phyloP scores from a whole-genome alignment of 2,888 invertebrate genomes.

The Cyclophora albipunctata region DNA sequence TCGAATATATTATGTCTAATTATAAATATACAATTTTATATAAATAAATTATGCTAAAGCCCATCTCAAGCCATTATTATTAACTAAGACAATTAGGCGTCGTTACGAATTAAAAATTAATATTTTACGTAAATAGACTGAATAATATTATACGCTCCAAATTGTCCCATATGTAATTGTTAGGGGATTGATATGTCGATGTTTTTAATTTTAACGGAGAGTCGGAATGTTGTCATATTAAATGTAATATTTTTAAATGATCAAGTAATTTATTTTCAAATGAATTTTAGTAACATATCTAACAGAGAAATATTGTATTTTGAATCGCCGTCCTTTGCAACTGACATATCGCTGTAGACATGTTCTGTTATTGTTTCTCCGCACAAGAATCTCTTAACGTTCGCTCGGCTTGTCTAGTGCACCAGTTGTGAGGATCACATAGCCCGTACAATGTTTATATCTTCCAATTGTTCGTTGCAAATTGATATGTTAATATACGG shows the following conservation, averaged over 20 bases:
- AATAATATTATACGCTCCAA: conserved; percentile 56
- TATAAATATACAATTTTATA: conserved; percentile 1
- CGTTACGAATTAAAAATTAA: conserved; percentile 44
- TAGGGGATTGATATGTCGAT: conserved; percentile 12
- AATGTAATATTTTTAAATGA: conserved; percentile 20
- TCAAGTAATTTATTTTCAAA: conserved; percentile 24
- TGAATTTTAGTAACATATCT: conserved; percentile 27
- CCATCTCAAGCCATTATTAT: conserved; percentile 29
- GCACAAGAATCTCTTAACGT: conserved; percentile 28
- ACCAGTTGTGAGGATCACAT: conserved; percentile 8
- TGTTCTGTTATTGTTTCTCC: conserved; percentile 15
- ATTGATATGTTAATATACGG: conserved; percentile 4
- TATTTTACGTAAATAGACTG: conserved; percentile 56
- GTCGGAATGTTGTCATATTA: conserved; percentile 12
- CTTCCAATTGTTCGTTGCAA: conserved; percentile 6
- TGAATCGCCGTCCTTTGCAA: conserved; percentile 23
- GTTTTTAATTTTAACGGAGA: conserved; percentile 19
- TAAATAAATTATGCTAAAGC: conserved; percentile 18
- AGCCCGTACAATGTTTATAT: conserved; percentile 13
- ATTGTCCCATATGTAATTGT: conserved; percentile 15
- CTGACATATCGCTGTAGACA: conserved; percentile 54
- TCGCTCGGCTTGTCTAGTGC: conserved; percentile 6
- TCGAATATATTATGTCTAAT: conserved; percentile 2
- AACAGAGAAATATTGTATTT: conserved; percentile 17
- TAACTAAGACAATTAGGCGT: conserved; percentile 37